Evolutionary conservation across 2,888 invertebrate genomes (phyloP).

Genomic region (Cancer borealis): DNA sequence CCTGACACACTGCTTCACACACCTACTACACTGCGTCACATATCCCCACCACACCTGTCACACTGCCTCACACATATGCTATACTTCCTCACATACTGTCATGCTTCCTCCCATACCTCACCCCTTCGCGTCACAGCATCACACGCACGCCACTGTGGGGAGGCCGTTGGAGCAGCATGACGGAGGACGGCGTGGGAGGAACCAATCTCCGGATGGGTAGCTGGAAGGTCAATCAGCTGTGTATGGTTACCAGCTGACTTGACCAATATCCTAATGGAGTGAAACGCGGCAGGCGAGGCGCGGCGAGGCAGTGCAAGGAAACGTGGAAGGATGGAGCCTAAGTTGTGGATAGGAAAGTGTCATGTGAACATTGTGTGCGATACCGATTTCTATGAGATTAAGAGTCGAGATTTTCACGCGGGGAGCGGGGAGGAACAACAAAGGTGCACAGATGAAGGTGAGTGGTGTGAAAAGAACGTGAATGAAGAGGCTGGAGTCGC

Average conservation of each 20-base stretch:
- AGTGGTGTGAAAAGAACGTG: too few relatives aligned
- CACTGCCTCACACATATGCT: background rate
- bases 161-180: background rate
- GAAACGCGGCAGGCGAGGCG: background rate
- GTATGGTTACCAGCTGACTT: constrained; percentile 1
- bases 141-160: background rate
- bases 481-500: too few relatives aligned
- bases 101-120: background rate
- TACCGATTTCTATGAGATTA: too few relatives aligned
- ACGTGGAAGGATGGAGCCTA: background rate
- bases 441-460: background rate
- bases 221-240: background rate
- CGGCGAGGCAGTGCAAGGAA: background rate
- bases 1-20: background rate
- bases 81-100: background rate
- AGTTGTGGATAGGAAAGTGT: background rate
- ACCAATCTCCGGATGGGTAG: background rate
- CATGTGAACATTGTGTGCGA: background rate
- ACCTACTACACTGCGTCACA: constrained; percentile 6
- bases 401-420: background rate
- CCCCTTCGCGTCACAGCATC: background rate
- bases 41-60: background rate
- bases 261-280: constrained; percentile 11
- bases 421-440: background rate
- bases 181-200: background rate